Evolutionary conservation across 2,888 invertebrate genomes (phyloP), one percentile per base, ranked within the genome.

Genomic region (Metacarcinus magister): DNA sequence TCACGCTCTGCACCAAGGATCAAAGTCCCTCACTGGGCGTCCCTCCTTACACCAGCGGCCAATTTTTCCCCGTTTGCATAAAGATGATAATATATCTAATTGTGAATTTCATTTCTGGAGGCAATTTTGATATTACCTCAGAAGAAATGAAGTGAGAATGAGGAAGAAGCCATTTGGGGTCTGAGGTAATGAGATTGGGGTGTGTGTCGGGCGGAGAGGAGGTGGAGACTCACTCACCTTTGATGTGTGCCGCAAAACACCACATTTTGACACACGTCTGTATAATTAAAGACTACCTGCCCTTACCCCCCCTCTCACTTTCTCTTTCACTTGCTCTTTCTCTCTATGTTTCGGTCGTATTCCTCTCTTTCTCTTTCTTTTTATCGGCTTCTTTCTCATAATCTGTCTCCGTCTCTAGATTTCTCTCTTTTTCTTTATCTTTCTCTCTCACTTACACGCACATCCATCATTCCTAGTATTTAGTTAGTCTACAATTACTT

Each of bases 61-160:
- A 96, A 96, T 96, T 96, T 92, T 96, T 96, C 60, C 96, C 89
- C 93, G 92, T 95, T 93, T 95, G 95, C 96, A 96, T 96, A 96
- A 96, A 96, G 96, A 95, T 94, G 92, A 92, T 96, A 95, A 96
- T 95, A 94, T 95, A 96, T 95, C 95, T 96, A 96, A 96, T 96
- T 96, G 95, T 94, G 95, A 96, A 96, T 96, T 96, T 96, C 96
- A 96, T 96, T 96, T 95, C 93, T 92, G 95, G 87, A 95, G 95
- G 92, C 95, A 95, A 96, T 96, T 96, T 89, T 44, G 95, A 95
- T 96, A 94, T 96, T 96, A 94, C 94, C 94, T 95, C 96, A 87
- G 82, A 93, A 89, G 95, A 96, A 96, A 95, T 92, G 93, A 96
- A 95, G 92, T 95, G 95, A 95, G 95, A 95, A 95, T 94, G 87